Conservation (phyloP, 1,140 invertebrate genomes). For the Conus ventricosus region DNA sequence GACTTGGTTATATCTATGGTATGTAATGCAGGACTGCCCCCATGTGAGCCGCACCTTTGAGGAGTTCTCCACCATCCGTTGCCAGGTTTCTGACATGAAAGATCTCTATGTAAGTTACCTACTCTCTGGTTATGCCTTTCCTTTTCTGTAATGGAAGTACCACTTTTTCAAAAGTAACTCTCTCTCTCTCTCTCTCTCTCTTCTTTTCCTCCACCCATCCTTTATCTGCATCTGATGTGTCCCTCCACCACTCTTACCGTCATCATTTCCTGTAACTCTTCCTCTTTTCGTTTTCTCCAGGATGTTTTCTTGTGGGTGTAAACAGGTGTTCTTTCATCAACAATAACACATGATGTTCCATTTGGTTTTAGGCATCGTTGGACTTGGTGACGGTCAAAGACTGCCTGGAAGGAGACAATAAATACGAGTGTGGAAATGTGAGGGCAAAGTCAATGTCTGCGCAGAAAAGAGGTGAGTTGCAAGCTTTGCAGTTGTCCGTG, state of each 20-base stretch:
- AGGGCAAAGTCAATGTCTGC: slow-evolving; percentile 91
- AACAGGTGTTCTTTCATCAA: too few species aligned
- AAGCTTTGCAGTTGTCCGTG: too few species aligned
- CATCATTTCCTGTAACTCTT: too few species aligned
- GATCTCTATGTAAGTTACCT: slow-evolving; percentile 84
- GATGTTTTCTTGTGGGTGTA: too few species aligned
- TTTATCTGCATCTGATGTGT: background rate
- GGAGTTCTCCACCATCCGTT: slow-evolving; percentile 96
- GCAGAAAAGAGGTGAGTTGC: slow-evolving; percentile 27
- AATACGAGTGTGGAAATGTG: slow-evolving; percentile 94
- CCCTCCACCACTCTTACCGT: too few species aligned
- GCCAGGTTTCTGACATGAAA: slow-evolving; percentile 96
- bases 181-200: background rate
- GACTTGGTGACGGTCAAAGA: slow-evolving; percentile 98
- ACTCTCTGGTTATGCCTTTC: too few species aligned
- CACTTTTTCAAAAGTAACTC: too few species aligned
- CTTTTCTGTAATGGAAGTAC: too few species aligned
- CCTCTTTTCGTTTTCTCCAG: too few species aligned
- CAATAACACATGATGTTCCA: too few species aligned
- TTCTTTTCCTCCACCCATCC: background rate
- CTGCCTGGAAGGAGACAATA: slow-evolving; percentile 96
- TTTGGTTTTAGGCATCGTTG: slow-evolving; percentile 83
- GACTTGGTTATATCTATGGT: too few species aligned
- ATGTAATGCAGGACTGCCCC: slow-evolving; percentile 84
- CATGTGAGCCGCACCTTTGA: slow-evolving; percentile 95